phyloP scores from a whole-genome alignment of 2,797 vertebrate species.

The Hybognathus amarus region DNA sequence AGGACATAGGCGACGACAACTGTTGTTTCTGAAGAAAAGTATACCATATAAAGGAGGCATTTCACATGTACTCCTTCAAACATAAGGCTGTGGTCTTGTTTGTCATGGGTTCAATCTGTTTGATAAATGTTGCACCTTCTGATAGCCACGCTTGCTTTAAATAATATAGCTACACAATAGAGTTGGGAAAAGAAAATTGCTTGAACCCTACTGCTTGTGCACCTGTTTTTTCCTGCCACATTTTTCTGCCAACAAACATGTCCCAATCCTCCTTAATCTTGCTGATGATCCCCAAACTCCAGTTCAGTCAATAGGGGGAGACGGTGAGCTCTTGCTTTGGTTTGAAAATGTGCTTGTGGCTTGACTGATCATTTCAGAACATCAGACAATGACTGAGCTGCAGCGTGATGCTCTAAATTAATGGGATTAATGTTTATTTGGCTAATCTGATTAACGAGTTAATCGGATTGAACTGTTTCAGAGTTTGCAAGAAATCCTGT shows the following conservation, averaged over 20 bases:
- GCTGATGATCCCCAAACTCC: not conserved
- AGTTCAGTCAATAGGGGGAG: slow-evolving; percentile 41
- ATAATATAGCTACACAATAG: slow-evolving; percentile 15
- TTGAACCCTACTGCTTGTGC: slow-evolving; percentile 16
- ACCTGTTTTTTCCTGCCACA: not conserved
- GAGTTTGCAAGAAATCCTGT: slow-evolving; percentile 4
- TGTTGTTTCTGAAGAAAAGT: not conserved
- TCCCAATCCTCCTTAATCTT: not conserved
- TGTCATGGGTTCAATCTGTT: slow-evolving; percentile 59
- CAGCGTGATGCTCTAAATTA: slow-evolving; percentile 63
- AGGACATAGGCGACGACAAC: slow-evolving; percentile 10
- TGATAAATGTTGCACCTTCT: slow-evolving; percentile 64
- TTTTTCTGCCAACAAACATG: not conserved
- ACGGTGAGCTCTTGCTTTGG: slow-evolving; percentile 29
- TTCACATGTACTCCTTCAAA: slow-evolving; percentile 46
- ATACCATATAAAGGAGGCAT: slow-evolving; percentile 29
- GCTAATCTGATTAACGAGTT: slow-evolving; percentile 44
- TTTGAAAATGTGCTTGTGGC: not conserved
- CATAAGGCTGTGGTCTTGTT: slow-evolving; percentile 46
- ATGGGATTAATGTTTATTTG: slow-evolving; percentile 68
- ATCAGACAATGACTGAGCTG: slow-evolving; percentile 56
- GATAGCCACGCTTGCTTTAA: slow-evolving; percentile 35
- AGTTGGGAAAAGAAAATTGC: slow-evolving; percentile 31
- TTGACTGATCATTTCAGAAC: slow-evolving; percentile 19
- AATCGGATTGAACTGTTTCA: slow-evolving; percentile 21